phyloP scores from a whole-genome alignment of 2,888 invertebrate species.

The Mesodorylaimus sp. region DNA sequence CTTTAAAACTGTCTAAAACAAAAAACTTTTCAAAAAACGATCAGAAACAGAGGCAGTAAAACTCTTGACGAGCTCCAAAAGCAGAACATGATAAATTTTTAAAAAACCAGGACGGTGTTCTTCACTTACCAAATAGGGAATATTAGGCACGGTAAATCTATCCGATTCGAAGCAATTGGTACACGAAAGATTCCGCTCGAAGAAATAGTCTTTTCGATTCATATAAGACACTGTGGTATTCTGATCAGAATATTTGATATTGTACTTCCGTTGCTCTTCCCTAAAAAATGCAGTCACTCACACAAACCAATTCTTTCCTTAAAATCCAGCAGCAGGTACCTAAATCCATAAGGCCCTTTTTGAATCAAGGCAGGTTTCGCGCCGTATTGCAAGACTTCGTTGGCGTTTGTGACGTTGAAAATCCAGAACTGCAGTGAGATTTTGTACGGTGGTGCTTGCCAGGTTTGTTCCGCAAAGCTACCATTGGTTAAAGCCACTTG shows the following conservation, averaged over 20 bases:
- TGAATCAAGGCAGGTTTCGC: not conserved
- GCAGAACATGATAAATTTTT: too few species aligned
- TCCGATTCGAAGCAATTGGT: not conserved
- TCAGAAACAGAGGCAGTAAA: too few species aligned
- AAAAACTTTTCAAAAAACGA: too few species aligned
- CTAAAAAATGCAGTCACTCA: too few species aligned
- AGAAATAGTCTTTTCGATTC: not conserved
- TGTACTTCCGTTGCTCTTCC: too few species aligned
- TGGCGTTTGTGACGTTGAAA: conserved; percentile 1
- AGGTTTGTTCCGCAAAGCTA: not conserved
- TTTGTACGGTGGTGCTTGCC: not conserved
- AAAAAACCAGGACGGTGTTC: too few species aligned
- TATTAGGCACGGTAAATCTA: not conserved
- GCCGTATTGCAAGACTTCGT: not conserved
- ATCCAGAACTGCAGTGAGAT: not conserved
- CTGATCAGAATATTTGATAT: too few species aligned
- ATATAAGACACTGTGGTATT: too few species aligned
- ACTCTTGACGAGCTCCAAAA: too few species aligned
- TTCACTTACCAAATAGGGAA: conserved; percentile 1
- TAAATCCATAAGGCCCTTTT: conserved; percentile 1
- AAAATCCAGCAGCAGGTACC: not conserved
- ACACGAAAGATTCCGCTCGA: not conserved
- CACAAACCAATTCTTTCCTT: too few species aligned
- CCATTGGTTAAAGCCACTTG: conserved; percentile 1
- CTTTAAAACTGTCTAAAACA: too few species aligned